Evolutionary conservation across 2,888 invertebrate genomes (phyloP).

Genomic region (Lasioglossum calceatum): DNA sequence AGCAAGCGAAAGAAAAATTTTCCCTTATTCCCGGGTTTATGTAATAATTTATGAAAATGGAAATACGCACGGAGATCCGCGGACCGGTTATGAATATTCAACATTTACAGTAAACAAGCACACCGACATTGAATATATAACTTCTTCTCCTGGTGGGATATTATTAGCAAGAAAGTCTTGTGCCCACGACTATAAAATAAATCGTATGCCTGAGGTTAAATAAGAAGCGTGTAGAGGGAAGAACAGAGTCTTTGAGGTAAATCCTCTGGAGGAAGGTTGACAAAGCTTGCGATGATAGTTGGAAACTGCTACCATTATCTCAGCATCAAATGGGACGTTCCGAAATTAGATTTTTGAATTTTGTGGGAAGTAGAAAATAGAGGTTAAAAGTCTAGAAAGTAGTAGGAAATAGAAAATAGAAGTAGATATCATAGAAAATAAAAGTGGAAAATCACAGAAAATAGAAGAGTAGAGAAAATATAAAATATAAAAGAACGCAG

Average conservation of each 20-base stretch:
- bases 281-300: not conserved
- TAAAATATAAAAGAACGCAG: not conserved
- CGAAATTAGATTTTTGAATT: not conserved
- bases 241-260: not conserved
- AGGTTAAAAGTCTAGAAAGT: not conserved
- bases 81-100: not conserved
- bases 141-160: not conserved
- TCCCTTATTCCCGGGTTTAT: not conserved
- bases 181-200: not conserved
- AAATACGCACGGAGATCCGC: not conserved
- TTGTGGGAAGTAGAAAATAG: not conserved
- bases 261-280: not conserved
- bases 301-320: not conserved
- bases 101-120: not conserved
- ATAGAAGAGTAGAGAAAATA: not conserved
- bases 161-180: not conserved
- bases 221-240: not conserved
- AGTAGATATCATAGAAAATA: too few relatives aligned
- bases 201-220: not conserved
- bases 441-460: too few relatives aligned
- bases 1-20: not conserved
- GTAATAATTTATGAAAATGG: not conserved
- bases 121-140: not conserved
- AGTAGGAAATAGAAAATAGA: not conserved
- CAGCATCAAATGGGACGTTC: not conserved